Percentiles rank a stretch among this genome's conserved stretches.
Evolutionary conservation across 2,888 invertebrate species (phyloP).

Genomic region (Aleiodes testaceus): DNA sequence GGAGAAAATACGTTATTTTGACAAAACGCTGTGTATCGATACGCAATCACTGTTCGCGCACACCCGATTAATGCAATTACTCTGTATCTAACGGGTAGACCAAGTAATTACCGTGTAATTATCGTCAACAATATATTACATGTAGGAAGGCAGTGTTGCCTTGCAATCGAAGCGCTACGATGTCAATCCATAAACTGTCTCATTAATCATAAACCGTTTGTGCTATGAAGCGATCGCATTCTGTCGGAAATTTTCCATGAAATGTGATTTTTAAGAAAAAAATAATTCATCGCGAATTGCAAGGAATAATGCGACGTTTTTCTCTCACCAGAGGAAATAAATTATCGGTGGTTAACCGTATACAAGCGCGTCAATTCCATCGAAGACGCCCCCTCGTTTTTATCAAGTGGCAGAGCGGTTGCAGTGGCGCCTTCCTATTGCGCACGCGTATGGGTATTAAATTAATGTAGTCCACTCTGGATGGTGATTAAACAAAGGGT

Average conservation of each 20-base stretch:
- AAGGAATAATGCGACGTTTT: not conserved
- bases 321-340: slow-evolving; percentile 28
- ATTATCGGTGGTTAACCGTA: slow-evolving; percentile 42
- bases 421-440: slow-evolving; percentile 45
- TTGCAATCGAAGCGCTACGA: slow-evolving; percentile 9
- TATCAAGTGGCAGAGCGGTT: slow-evolving; percentile 54
- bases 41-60: slow-evolving; percentile 48
- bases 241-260: not conserved
- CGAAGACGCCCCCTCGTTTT: slow-evolving; percentile 54
- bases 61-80: slow-evolving; percentile 53
- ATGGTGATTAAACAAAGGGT: slow-evolving; percentile 71
- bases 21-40: slow-evolving; percentile 46
- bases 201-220: slow-evolving; percentile 16
- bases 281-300: not conserved
- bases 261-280: not conserved
- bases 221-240: not conserved
- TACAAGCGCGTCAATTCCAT: slow-evolving; percentile 30
- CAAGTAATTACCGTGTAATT: slow-evolving; percentile 55
- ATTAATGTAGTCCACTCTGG: slow-evolving; percentile 70
- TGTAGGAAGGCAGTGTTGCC: slow-evolving; percentile 32
- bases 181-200: slow-evolving; percentile 30
- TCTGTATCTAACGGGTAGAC: slow-evolving; percentile 48
- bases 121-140: slow-evolving; percentile 42
- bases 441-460: slow-evolving; percentile 67
- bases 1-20: slow-evolving; percentile 41